Conservation (phyloP, 2,888 invertebrate species). For the Argynnis bischoffii region DNA sequence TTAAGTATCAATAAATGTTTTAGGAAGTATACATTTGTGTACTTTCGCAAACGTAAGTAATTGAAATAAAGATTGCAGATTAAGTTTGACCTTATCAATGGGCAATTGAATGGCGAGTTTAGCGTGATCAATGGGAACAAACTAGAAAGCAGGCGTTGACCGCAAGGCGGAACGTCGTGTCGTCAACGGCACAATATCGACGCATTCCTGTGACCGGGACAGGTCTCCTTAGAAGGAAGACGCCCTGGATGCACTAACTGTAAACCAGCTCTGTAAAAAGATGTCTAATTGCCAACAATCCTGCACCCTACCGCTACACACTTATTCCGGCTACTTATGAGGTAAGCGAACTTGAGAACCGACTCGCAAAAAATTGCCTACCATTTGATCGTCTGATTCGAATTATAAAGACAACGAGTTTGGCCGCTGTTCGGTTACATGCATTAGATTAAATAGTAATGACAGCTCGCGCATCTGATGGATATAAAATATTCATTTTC, state of each 20-base stretch:
- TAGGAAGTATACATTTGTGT: not conserved
- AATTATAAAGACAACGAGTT: slow-evolving; percentile 33
- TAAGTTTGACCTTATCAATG: slow-evolving; percentile 33
- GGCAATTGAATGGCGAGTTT: slow-evolving; percentile 28
- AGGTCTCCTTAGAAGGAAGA: slow-evolving; percentile 68
- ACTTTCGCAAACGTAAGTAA: not conserved
- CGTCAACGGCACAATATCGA: slow-evolving; percentile 59
- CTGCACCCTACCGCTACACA: slow-evolving; percentile 47
- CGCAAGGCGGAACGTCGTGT: slow-evolving; percentile 45
- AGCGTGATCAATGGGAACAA: slow-evolving; percentile 34
- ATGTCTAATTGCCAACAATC: slow-evolving; percentile 62
- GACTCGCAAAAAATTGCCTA: slow-evolving; percentile 25
- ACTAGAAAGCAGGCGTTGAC: slow-evolving; percentile 49
- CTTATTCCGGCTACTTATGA: slow-evolving; percentile 41
- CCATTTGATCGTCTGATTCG: slow-evolving; percentile 18
- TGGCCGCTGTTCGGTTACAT: slow-evolving; percentile 32
- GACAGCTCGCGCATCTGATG: slow-evolving; percentile 33
- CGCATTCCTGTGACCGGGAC: slow-evolving; percentile 64
- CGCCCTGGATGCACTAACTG: slow-evolving; percentile 68
- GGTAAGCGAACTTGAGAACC: slow-evolving; percentile 26
- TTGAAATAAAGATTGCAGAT: slow-evolving; percentile 20
- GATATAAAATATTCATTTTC: slow-evolving; percentile 31
- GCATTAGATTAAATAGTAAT: slow-evolving; percentile 36
- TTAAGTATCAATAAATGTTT: not conserved
- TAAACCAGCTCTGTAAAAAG: slow-evolving; percentile 60